Evolutionary conservation across 2,797 vertebrate genomes (phyloP).

Genomic region (Gymnodraco acuticeps): DNA sequence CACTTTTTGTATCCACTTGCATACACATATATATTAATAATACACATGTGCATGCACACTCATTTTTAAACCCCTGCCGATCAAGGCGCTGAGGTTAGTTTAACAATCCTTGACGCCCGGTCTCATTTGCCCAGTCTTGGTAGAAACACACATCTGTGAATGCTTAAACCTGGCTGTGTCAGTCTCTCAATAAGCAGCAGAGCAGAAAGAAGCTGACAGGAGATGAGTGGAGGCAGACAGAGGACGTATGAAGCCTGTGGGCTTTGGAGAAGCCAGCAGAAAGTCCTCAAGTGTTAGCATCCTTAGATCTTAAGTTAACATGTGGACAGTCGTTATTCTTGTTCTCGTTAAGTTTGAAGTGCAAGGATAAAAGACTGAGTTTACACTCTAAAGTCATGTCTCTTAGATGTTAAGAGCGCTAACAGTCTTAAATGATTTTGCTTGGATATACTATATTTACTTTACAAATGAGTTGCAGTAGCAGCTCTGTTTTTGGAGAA

Average conservation of each 20-base stretch:
- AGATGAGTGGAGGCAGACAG: conserved; percentile 58
- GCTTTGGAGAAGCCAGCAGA: conserved; percentile 21
- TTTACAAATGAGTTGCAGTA: neutral
- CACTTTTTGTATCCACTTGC: conserved; percentile 35
- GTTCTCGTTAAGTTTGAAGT: conserved; percentile 22
- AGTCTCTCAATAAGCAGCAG: conserved; percentile 50
- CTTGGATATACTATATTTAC: neutral
- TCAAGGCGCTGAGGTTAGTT: conserved; percentile 57
- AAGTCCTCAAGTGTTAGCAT: conserved; percentile 46
- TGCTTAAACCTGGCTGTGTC: conserved; percentile 57
- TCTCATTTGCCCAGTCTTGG: conserved; percentile 59
- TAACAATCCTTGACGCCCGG: conserved; percentile 65
- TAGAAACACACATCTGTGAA: conserved; percentile 76
- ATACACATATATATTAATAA: neutral
- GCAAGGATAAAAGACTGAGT: conserved; percentile 5
- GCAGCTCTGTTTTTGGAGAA: conserved; percentile 7
- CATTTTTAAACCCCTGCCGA: conserved; percentile 55
- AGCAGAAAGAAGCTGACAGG: conserved; percentile 71
- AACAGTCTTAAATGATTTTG: neutral
- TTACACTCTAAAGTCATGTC: conserved; percentile 28
- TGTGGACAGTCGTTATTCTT: neutral
- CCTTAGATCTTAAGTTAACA: conserved; percentile 27
- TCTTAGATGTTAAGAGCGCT: neutral
- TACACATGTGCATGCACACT: conserved; percentile 8
- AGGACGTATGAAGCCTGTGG: conserved; percentile 25